phyloP scores from a whole-genome alignment of 2,888 invertebrate species.

The Allacma fusca region DNA sequence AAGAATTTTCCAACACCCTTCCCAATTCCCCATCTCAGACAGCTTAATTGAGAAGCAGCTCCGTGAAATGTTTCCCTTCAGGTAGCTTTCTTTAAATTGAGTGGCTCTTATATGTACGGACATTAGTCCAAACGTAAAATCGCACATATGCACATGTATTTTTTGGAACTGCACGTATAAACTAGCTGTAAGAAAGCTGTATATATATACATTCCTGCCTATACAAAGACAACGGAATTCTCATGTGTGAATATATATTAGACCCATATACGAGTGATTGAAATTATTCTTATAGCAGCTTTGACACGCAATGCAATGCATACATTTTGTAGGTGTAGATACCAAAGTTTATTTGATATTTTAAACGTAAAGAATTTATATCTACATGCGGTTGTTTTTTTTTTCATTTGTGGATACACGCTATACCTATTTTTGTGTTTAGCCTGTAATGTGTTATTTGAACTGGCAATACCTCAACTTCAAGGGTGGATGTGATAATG shows the following conservation, averaged over 20 bases:
- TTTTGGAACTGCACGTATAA: not conserved
- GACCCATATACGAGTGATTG: not conserved
- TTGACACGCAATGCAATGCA: not conserved
- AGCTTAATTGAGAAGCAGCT: too few species aligned
- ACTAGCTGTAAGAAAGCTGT: not conserved
- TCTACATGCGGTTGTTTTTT: too few species aligned
- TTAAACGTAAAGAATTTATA: too few species aligned
- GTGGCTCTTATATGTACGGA: too few species aligned
- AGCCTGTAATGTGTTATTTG: not conserved
- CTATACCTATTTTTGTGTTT: too few species aligned
- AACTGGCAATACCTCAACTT: slow-evolving; percentile 7
- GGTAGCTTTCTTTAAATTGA: too few species aligned
- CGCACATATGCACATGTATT: not conserved
- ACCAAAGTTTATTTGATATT: slow-evolving; percentile 6
- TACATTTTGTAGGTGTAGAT: slow-evolving; percentile 1
- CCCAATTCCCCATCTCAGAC: not conserved
- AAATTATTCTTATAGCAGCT: not conserved
- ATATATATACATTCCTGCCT: not conserved
- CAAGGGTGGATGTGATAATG: slow-evolving; percentile 10
- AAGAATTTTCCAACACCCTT: not conserved
- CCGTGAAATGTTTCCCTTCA: too few species aligned
- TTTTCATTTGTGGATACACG: too few species aligned
- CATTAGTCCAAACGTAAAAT: too few species aligned
- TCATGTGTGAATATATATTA: not conserved
- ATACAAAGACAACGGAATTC: not conserved